Evolutionary conservation across 1,140 invertebrate species (phyloP).

Genomic region (Drosophila bipectinata): DNA sequence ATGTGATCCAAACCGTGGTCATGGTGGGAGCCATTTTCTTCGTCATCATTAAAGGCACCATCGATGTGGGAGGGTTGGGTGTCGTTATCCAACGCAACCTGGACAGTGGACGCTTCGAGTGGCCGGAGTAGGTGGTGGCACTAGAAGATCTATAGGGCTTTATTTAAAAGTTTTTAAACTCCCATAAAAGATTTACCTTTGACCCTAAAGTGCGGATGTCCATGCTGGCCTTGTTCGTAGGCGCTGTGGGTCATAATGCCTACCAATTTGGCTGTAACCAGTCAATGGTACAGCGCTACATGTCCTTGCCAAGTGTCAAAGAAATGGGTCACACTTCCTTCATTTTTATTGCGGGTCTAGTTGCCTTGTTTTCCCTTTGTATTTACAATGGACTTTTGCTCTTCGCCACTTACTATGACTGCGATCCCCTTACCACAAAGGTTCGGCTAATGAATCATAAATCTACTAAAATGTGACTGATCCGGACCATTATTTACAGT

Average conservation of each 20-base stretch:
- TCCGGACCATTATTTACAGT: constrained; percentile 26
- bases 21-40: constrained; percentile 94
- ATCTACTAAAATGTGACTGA: background rate
- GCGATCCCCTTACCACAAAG: constrained; percentile 91
- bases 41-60: constrained; percentile 91
- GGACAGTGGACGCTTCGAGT: constrained; percentile 90
- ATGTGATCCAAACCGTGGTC: constrained; percentile 93
- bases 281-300: constrained; percentile 87
- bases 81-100: constrained; percentile 90
- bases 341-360: constrained; percentile 88
- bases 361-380: constrained; percentile 86
- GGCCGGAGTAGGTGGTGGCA: constrained; percentile 88
- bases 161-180: background rate
- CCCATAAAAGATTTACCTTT: constrained; percentile 80
- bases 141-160: background rate
- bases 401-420: constrained; percentile 92
- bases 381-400: constrained; percentile 93
- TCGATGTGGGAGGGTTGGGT: constrained; percentile 91
- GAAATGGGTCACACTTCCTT: constrained; percentile 89
- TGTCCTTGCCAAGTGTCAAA: constrained; percentile 86
- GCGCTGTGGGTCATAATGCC: constrained; percentile 88
- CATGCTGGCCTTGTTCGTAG: constrained; percentile 89
- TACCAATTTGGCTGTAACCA: constrained; percentile 90
- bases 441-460: constrained; percentile 24
- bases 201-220: constrained; percentile 90